phyloP scores from a whole-genome alignment of 2,797 vertebrate species.

The Otolemur crassicaudatus region DNA sequence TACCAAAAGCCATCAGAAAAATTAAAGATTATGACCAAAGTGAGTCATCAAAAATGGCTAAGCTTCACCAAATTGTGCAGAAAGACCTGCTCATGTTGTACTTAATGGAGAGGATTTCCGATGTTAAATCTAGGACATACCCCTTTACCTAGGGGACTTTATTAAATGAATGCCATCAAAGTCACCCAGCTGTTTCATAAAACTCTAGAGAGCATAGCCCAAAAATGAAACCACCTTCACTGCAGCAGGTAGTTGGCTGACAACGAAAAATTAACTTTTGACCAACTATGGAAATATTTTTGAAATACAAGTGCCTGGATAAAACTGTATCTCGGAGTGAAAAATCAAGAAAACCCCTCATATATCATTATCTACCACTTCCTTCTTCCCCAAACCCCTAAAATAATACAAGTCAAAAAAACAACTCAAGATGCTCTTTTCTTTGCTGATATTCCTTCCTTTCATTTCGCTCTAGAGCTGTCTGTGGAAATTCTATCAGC shows the following conservation, averaged over 20 bases:
- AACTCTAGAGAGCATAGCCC: constrained; percentile 68
- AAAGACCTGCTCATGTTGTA: constrained; percentile 52
- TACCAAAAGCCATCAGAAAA: constrained; percentile 68
- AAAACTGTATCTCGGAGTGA: not conserved
- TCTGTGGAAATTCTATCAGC: not conserved
- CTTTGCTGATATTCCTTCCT: not conserved
- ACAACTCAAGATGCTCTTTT: not conserved
- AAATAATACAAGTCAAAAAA: not conserved
- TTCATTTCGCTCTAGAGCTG: not conserved
- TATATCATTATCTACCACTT: not conserved
- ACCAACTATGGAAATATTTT: constrained; percentile 73
- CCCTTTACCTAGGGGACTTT: constrained; percentile 66
- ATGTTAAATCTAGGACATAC: constrained; percentile 77
- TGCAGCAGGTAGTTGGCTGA: constrained; percentile 56
- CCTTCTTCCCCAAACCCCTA: not conserved
- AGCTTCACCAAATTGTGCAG: constrained; percentile 69
- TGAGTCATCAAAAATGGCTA: constrained; percentile 66
- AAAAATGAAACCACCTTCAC: constrained; percentile 69
- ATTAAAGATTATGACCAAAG: constrained; percentile 57
- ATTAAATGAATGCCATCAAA: constrained; percentile 76
- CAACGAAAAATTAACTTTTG: constrained; percentile 72
- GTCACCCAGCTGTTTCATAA: constrained; percentile 61
- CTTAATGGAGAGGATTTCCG: constrained; percentile 73
- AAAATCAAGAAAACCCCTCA: not conserved
- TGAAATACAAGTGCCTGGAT: not conserved